A percentile compares a stretch with the other conserved stretches of the same genome.
These are phyloP conservation scores for Aporrectodea caliginosa DNA, from an alignment of 1,140 invertebrate species.

Conservation along the genomic window DNA sequence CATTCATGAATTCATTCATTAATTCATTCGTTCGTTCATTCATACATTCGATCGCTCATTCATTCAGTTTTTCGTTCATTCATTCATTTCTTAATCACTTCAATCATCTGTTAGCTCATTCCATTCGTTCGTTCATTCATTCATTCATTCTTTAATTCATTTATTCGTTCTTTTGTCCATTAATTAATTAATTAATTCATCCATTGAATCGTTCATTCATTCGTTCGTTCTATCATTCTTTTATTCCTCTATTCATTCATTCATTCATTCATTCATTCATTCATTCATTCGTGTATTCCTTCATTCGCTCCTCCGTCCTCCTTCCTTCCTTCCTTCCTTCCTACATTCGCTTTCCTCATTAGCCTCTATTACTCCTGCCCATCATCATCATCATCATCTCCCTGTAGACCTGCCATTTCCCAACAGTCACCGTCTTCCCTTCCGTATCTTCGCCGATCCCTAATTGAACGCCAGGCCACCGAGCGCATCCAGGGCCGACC, in stretches of 20 bases:
- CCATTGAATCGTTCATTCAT: background rate
- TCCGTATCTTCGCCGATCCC: background rate
- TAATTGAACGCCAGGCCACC: background rate
- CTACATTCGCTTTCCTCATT: too few species aligned
- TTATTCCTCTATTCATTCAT: background rate
- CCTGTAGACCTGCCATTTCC: background rate
- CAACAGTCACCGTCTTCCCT: background rate
- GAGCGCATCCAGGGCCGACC: background rate
- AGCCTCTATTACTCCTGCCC: too few species aligned
- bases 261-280: background rate
- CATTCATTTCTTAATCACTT: too few species aligned
- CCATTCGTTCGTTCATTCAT: too few species aligned
- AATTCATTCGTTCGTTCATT: too few species aligned
- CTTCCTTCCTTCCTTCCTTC: background rate
- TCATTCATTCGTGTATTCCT: background rate
- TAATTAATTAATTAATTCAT: background rate
- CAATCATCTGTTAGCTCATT: too few species aligned
- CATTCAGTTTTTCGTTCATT: too few species aligned
- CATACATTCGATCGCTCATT: too few species aligned
- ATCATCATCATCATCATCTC: too few species aligned
- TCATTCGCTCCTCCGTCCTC: background rate
- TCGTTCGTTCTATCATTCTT: background rate
- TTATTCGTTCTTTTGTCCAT: too few species aligned
- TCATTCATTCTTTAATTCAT: too few species aligned
- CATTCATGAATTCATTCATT: too few species aligned